Percentiles rank a stretch among this genome's conserved stretches.
These are phyloP conservation scores for Ferrisia virgata DNA, from an alignment of 2,888 invertebrate genomes.

Conservation along the genomic window DNA sequence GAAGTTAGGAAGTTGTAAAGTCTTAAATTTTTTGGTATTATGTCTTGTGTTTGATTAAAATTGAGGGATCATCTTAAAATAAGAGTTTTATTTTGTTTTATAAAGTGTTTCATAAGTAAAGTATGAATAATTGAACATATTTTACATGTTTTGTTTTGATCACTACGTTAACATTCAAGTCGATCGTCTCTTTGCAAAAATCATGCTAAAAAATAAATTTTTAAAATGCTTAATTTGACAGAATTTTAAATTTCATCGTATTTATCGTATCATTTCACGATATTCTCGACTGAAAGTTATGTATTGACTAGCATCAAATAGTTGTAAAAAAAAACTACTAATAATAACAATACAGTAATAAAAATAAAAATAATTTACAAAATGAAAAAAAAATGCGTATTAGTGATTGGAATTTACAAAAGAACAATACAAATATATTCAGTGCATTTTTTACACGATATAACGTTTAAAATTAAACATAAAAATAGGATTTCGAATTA, in stretches of 20 bases:
- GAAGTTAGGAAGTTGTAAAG: too few species aligned
- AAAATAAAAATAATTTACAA: not conserved
- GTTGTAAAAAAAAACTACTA: not conserved
- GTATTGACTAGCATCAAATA: constrained; percentile 16
- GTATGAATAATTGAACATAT: too few species aligned
- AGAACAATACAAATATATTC: not conserved
- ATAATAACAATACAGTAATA: not conserved
- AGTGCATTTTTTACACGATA: not conserved
- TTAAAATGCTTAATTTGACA: too few species aligned
- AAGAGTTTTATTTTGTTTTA: too few species aligned
- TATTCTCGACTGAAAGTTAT: constrained; percentile 26
- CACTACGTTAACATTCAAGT: too few species aligned
- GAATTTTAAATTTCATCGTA: not conserved
- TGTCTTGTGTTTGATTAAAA: too few species aligned
- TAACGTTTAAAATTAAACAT: not conserved
- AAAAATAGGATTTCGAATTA: not conserved
- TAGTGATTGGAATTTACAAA: not conserved
- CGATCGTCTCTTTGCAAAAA: too few species aligned
- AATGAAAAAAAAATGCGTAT: not conserved
- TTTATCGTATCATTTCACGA: not conserved
- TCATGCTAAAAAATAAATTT: too few species aligned
- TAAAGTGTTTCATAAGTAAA: too few species aligned
- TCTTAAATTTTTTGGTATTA: too few species aligned
- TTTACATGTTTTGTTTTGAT: too few species aligned
- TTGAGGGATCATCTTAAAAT: too few species aligned